Evolutionary conservation across 2,113 vertebrate species (phyloP), one percentile per base, ranked within the genome.

Genomic region (Oreochromis tanganicae): DNA sequence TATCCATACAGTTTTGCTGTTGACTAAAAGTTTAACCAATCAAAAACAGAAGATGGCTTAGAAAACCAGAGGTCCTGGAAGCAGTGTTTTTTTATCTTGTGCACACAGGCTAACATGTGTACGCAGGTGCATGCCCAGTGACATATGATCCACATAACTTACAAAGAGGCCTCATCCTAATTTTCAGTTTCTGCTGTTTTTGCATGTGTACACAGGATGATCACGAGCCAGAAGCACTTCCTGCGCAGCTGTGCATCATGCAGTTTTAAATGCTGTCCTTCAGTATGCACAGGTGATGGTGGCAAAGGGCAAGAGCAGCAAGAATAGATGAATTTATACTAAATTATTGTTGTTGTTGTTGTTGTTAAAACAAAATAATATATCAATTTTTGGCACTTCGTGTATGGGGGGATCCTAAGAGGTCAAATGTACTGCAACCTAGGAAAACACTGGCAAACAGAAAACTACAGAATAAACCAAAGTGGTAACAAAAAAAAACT

Each of bases 371-470:
- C 36, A 27, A 9, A 14, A 17, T 4, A 34, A 36, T 41, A 14
- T 1, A 43, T 3, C 1, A 38, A 32, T 34, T 63, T 61, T 34
- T 36, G 32, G 9, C 29, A 63, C 32, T 1, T 63, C 0, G 17
- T 34, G 59, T 63, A 63, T 17, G 0, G 17, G 29, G 32, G 6
- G 29, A 34, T n/a, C 1, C 61, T 66, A 32, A 36, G 61, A 66
- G 61, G 61, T 36, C 32, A 66, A 36, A 66, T n/a, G 32, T 2
- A 66, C 32, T 66, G 61, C 17, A 12, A 1, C 61, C 32, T 36
- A 66, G 17, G 17, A 66, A 66, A 66, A 12, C 32, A n/a, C 17
- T 3, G 17, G 19, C 32, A 36, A 66, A 66, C 32, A 66, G 17
- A 66, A 66, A 12, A 7, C 19, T 61, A 34, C 16, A 61, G 1